Percentiles rank a stretch among this genome's conserved stretches.
These are phyloP conservation scores for Patella ulyssiponensis DNA, from an alignment of 2,888 invertebrate genomes.

Conservation along the genomic window DNA sequence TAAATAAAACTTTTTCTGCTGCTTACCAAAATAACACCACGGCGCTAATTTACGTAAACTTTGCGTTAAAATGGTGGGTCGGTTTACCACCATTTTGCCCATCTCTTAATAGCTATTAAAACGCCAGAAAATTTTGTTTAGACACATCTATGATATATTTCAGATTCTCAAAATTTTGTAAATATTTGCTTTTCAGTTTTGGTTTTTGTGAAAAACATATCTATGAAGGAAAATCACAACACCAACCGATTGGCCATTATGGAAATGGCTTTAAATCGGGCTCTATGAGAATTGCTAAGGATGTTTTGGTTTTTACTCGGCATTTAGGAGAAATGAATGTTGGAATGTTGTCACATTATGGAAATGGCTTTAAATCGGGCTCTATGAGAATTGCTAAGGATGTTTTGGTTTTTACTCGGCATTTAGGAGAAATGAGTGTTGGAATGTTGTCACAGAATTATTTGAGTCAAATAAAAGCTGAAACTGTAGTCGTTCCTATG, in stretches of 20 bases:
- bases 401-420: constrained; percentile 67
- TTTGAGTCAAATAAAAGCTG: constrained; percentile 55
- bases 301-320: constrained; percentile 69
- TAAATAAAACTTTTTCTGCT: too few species aligned
- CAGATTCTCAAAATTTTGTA: too few species aligned
- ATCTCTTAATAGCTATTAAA: too few species aligned
- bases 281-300: constrained; percentile 69
- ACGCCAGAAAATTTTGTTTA: too few species aligned
- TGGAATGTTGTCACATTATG: constrained; percentile 69
- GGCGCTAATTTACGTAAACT: too few species aligned
- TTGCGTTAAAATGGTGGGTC: too few species aligned
- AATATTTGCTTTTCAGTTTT: constrained; percentile 57
- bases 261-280: constrained; percentile 72
- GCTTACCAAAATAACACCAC: too few species aligned
- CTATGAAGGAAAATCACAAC: constrained; percentile 49
- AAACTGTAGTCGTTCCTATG: constrained; percentile 68
- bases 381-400: constrained; percentile 70
- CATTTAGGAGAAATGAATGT: constrained; percentile 53
- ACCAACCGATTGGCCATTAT: constrained; percentile 68
- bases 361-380: constrained; percentile 71
- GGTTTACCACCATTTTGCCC: too few species aligned
- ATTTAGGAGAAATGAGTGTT: constrained; percentile 52
- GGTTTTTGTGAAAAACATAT: constrained; percentile 65
- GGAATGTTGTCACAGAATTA: constrained; percentile 69
- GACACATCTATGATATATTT: too few species aligned